Conservation (phyloP, 1,140 invertebrate genomes). For the Delia radicum region DNA sequence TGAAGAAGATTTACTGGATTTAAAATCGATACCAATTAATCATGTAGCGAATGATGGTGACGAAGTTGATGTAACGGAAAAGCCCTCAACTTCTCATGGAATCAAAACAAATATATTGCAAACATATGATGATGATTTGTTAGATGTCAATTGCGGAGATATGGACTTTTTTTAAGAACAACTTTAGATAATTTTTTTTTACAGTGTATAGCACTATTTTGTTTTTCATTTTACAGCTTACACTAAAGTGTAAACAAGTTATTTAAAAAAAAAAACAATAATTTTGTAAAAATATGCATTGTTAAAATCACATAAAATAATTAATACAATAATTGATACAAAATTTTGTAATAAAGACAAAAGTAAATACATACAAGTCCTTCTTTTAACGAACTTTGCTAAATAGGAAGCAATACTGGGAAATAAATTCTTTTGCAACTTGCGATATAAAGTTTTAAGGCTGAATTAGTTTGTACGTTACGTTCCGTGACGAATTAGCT, state of each 20-base stretch:
- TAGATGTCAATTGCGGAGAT: constrained; percentile 69
- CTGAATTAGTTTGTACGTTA: too few species aligned
- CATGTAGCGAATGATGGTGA: constrained; percentile 56
- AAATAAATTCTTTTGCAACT: too few species aligned
- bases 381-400: neutral
- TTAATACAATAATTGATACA: neutral
- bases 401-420: too few species aligned
- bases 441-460: too few species aligned
- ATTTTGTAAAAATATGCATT: neutral
- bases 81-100: constrained; percentile 40
- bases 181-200: constrained; percentile 11
- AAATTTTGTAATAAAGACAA: neutral
- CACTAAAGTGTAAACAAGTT: neutral
- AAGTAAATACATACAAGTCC: neutral
- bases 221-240: neutral
- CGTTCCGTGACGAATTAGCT: too few species aligned
- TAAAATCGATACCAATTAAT: constrained; percentile 60
- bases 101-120: constrained; percentile 32
- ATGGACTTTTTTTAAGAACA: constrained; percentile 69
- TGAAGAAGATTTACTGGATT: constrained; percentile 67
- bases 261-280: neutral
- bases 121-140: constrained; percentile 67
- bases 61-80: constrained; percentile 37
- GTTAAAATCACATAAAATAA: neutral
- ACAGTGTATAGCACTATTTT: neutral